phyloP scores from a whole-genome alignment of 2,797 vertebrate species.

The Parauchenoglanis ngamensis region DNA sequence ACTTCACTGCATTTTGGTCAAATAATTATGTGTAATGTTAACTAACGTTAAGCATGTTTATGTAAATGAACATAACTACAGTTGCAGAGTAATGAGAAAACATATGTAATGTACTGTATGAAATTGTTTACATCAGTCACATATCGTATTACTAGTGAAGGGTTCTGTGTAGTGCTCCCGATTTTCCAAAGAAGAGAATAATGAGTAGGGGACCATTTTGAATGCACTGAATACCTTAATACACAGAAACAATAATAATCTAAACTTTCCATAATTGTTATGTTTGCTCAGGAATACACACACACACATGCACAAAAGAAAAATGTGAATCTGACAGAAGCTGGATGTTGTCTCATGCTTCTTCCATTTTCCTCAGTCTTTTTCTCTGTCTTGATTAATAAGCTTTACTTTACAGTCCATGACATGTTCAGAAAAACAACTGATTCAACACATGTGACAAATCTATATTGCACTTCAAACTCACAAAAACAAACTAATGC shows the following conservation, averaged over 20 bases:
- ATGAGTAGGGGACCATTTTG: not conserved
- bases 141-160: not conserved
- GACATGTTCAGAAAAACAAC: not conserved
- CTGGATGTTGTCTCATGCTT: not conserved
- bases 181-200: not conserved
- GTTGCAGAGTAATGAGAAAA: not conserved
- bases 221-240: not conserved
- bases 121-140: not conserved
- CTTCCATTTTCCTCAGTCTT: not conserved
- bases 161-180: not conserved
- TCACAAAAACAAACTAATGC: slow-evolving; percentile 10
- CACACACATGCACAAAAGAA: not conserved
- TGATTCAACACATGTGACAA: slow-evolving; percentile 9
- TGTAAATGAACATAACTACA: not conserved
- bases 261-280: not conserved
- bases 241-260: not conserved
- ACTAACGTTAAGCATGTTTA: not conserved
- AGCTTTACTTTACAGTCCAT: not conserved
- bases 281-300: not conserved
- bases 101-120: not conserved
- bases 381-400: slow-evolving; percentile 9
- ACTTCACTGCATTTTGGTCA: not conserved
- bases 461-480: slow-evolving; percentile 11
- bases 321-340: not conserved
- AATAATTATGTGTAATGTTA: not conserved